Base-by-base conservation (phyloP, 2,113 vertebrate genomes). In the Cisticola juncidis region DNA sequence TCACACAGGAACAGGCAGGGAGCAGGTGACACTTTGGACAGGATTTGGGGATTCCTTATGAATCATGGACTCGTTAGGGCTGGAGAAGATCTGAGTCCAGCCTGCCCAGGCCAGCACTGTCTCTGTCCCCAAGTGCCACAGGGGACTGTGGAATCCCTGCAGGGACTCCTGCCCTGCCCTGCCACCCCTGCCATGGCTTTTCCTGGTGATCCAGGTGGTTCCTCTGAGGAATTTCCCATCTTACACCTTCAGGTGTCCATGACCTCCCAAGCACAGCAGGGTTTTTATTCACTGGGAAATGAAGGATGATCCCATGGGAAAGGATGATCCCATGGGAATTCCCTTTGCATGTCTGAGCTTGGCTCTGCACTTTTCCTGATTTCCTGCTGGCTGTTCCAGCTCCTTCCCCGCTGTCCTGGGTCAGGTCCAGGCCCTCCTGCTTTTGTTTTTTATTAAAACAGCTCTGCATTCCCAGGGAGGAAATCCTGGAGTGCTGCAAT, bases 1-100 rank as follows among this genome's bases (percentile, higher is more conserved):
- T n/a, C n/a, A n/a, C n/a, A n/a, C n/a, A n/a, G 71, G 6, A 26
- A 8, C 0, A 0, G 14, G 19, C 35, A 25, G 40, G 19, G 14
- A 26, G 21, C 6, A 12, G 48, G 1, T 22, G 53, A 8, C 24
- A 15, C 22, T 14, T 23, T 3, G 74, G 53, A 35, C 14, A 40
- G 68, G 31, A 62, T 56, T 14, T 3, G 7, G 36, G 31, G n/a
- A 6, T 48, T 48, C 51, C 81, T 29, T 14, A 26, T 0, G 8
- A 81, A 42, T 15, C 21, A 1, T 3, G 31, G 87, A 31, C 14
- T 48, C 1, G 2, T 12, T 22, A 4, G 31, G 16, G 20, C 11
- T 82, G 78, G 61, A 12, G 66, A 26, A 35, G 31, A 35, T 5
- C 31, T 6, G 8, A 54, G 25, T 3, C 14, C 54, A 31, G 1